phyloP scores from a whole-genome alignment of 1,140 invertebrate species.

The Panagrolaimus sp. region DNA sequence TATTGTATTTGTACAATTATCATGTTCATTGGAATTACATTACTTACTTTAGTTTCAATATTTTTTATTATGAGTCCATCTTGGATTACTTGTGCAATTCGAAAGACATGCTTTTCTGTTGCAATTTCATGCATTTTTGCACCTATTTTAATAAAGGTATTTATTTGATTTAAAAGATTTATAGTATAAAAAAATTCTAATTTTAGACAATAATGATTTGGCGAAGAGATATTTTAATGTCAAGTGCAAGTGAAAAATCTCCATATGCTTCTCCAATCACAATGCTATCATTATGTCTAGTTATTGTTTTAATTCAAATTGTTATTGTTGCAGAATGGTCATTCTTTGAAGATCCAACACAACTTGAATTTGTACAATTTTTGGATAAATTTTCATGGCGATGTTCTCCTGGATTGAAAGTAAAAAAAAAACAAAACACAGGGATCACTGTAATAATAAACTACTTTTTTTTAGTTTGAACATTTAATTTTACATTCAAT shows the following conservation, averaged over 20 bases:
- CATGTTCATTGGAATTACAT: slow-evolving; percentile 31
- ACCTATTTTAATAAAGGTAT: slow-evolving; percentile 39
- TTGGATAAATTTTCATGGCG: slow-evolving; percentile 24
- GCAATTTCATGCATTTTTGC: slow-evolving; percentile 36
- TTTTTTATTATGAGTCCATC: slow-evolving; percentile 46
- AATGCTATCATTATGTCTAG: slow-evolving; percentile 22
- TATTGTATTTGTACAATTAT: slow-evolving; percentile 37
- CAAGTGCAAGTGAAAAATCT: slow-evolving; percentile 2
- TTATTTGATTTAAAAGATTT: slow-evolving; percentile 16
- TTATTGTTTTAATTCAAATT: slow-evolving; percentile 21
- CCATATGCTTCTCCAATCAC: slow-evolving; percentile 3
- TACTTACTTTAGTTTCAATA: slow-evolving; percentile 34
- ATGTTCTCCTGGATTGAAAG: slow-evolving; percentile 20
- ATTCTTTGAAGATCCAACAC: slow-evolving; percentile 19
- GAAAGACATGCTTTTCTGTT: slow-evolving; percentile 32
- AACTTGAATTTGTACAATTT: slow-evolving; percentile 19
- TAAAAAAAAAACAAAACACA: neutral
- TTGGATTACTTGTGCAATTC: slow-evolving; percentile 33
- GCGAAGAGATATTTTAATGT: slow-evolving; percentile 12
- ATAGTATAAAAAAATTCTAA: slow-evolving; percentile 15
- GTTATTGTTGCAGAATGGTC: slow-evolving; percentile 25
- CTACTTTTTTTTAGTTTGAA: neutral
- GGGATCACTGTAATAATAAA: neutral
- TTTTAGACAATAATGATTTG: slow-evolving; percentile 19
- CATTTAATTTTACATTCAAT: slow-evolving; percentile 4